phyloP scores from a whole-genome alignment of 2,113 vertebrate genomes.

The Paramormyrops kingsleyae region DNA sequence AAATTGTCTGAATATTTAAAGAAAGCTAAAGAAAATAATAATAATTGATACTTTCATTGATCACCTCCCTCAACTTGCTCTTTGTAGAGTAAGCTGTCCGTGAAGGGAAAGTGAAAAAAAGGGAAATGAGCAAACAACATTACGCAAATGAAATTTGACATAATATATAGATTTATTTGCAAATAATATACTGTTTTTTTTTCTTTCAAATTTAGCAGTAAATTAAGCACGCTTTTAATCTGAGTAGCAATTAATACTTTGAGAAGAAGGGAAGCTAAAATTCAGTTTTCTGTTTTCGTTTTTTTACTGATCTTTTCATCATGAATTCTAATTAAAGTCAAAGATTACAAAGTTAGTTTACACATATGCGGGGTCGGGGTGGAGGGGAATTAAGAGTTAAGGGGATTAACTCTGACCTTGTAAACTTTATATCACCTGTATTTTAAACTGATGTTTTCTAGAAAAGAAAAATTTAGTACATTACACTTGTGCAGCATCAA shows the following conservation, averaged over 20 bases:
- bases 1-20: background rate
- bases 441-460: background rate
- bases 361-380: background rate
- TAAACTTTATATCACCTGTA: background rate
- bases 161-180: background rate
- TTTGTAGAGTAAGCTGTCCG: no score
- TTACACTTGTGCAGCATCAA: background rate
- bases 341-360: background rate
- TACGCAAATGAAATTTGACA: background rate
- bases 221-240: background rate
- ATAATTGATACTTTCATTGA: background rate
- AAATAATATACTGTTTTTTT: background rate
- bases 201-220: background rate
- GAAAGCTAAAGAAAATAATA: background rate
- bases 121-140: background rate
- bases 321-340: background rate
- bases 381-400: background rate
- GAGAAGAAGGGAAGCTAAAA: background rate
- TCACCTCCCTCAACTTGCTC: no score
- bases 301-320: background rate
- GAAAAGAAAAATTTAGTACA: background rate
- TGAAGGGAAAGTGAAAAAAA: background rate
- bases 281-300: background rate
- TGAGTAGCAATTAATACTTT: background rate
- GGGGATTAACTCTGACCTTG: background rate